Conservation (phyloP, 2,113 vertebrate species). For the Chloropsis cyanopogon region DNA sequence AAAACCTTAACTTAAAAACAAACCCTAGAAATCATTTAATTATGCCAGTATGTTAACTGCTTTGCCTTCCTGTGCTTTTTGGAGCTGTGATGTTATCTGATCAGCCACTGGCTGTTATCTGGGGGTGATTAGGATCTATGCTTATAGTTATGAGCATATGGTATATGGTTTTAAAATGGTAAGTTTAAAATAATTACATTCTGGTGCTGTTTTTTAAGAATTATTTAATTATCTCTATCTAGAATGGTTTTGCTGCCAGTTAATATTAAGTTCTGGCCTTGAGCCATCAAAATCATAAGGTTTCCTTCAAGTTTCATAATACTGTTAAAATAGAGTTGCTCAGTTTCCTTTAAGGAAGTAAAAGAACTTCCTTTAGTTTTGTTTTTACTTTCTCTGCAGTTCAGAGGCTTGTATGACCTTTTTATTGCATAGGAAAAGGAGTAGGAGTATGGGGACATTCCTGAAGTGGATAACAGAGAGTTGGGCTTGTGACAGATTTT, state of each 20-base stretch:
- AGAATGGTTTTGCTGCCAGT: background rate
- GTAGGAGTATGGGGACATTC: background rate
- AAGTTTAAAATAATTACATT: slow-evolving; percentile 9
- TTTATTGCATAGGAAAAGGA: background rate
- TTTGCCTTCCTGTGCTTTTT: background rate
- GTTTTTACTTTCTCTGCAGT: slow-evolving; percentile 26
- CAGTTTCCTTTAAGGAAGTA: slow-evolving; percentile 36
- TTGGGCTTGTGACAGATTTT: background rate
- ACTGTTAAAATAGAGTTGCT: background rate
- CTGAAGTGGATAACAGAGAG: background rate
- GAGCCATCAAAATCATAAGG: slow-evolving; percentile 13
- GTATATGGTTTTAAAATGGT: background rate
- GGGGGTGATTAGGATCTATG: background rate
- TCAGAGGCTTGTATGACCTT: background rate
- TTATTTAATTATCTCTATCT: slow-evolving; percentile 5
- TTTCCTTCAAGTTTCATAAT: slow-evolving; percentile 28
- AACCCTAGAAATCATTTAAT: background rate
- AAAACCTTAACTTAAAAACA: background rate
- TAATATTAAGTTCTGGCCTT: background rate
- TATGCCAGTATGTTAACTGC: rapidly evolving
- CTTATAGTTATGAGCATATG: background rate
- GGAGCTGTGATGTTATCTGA: background rate
- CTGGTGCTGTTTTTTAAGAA: background rate
- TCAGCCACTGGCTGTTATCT: background rate
- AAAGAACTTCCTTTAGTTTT: slow-evolving; percentile 27